Evolutionary conservation across 1,140 invertebrate genomes (phyloP).

Genomic region (Cydia strobilella): DNA sequence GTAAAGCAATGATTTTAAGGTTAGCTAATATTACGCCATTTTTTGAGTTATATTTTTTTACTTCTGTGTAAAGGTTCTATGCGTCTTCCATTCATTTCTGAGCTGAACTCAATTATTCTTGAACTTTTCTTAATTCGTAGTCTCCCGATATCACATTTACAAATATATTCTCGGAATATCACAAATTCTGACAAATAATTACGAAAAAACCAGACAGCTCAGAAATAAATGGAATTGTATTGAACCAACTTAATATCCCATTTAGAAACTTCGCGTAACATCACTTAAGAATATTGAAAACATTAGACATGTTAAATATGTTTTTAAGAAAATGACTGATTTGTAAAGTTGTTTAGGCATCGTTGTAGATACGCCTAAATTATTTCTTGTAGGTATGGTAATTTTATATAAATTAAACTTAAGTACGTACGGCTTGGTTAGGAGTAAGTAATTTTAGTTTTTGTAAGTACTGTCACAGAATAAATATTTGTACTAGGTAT

Average conservation of each 20-base stretch:
- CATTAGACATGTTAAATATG: conserved; percentile 54
- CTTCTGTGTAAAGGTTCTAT: not conserved
- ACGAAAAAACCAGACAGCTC: not conserved
- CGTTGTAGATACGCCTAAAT: conserved; percentile 68
- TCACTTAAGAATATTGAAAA: conserved; percentile 32
- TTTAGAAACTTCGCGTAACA: conserved; percentile 21
- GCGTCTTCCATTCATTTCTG: conserved; percentile 10
- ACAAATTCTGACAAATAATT: no score
- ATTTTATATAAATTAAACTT: conserved; percentile 55
- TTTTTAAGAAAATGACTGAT: conserved; percentile 74
- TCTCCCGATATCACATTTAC: no score
- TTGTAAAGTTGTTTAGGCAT: conserved; percentile 69
- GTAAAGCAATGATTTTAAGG: not conserved
- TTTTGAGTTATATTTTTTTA: conserved; percentile 4
- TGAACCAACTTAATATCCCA: conserved; percentile 18
- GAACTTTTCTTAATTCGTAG: not conserved
- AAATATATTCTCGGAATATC: no score
- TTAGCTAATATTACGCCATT: conserved; percentile 11
- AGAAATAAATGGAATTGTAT: conserved; percentile 8
- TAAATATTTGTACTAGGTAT: no score
- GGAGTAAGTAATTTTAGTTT: conserved; percentile 20
- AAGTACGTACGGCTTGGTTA: conserved; percentile 33
- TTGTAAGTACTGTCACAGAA: conserved; percentile 29
- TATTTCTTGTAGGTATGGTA: conserved; percentile 61
- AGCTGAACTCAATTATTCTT: not conserved